phyloP scores from a whole-genome alignment of 2,113 vertebrate species.

The Pseudorasbora parva region DNA sequence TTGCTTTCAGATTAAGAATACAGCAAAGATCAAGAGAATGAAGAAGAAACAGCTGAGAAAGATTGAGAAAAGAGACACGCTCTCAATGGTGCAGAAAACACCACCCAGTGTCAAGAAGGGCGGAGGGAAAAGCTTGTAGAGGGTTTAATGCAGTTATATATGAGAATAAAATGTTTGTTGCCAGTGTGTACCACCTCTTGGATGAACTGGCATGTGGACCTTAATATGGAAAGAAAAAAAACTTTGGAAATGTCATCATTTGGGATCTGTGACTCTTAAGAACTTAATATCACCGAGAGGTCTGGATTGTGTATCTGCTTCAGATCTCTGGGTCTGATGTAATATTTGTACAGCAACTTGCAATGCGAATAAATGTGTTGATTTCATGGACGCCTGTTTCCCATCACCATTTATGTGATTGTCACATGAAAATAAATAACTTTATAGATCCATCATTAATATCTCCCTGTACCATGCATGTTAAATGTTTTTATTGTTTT shows the following conservation, averaged over 20 bases:
- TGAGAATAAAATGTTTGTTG: neutral
- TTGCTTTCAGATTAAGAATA: slow-evolving; percentile 88
- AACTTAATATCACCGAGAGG: neutral
- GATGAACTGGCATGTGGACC: neutral
- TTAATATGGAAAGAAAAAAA: neutral
- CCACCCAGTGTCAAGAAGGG: slow-evolving; percentile 61
- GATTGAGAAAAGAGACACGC: slow-evolving; percentile 89
- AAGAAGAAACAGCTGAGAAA: slow-evolving; percentile 91
- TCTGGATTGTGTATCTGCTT: neutral
- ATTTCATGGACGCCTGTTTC: no score
- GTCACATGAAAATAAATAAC: neutral
- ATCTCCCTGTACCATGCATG: neutral
- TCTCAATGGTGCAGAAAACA: slow-evolving; percentile 79
- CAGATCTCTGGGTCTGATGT: neutral
- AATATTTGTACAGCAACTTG: slow-evolving; percentile 1
- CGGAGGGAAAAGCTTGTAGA: slow-evolving; percentile 34
- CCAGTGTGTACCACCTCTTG: neutral
- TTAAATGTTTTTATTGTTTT: slow-evolving; percentile 1
- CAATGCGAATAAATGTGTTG: neutral
- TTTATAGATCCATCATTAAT: neutral
- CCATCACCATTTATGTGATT: neutral
- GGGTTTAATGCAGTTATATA: neutral
- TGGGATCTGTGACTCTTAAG: neutral
- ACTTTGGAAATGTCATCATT: neutral
- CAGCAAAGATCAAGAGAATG: slow-evolving; percentile 88